These are phyloP conservation scores for Platanista minor DNA, from an alignment of 2,113 vertebrate species.

Conservation along the genomic window DNA sequence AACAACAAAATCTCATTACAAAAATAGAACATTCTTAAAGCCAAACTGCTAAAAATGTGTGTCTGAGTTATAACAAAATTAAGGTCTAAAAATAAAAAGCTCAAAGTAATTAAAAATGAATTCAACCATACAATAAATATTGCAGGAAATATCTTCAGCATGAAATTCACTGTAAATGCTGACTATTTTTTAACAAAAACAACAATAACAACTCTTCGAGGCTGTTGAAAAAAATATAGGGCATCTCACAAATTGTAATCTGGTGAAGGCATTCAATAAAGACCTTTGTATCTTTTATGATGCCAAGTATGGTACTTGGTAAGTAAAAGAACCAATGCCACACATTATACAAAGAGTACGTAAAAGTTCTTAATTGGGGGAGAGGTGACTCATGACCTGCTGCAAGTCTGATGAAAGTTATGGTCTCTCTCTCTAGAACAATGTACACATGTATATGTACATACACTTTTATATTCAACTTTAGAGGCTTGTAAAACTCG, in stretches of 20 bases:
- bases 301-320: neutral
- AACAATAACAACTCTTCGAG: neutral
- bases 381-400: neutral
- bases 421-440: neutral
- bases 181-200: neutral
- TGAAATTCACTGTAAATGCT: neutral
- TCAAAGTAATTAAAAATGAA: constrained; percentile 14
- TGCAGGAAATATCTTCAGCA: neutral
- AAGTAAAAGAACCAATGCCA: neutral
- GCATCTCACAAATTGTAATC: neutral
- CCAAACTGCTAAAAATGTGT: constrained; percentile 25
- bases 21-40: constrained; percentile 46
- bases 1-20: constrained; percentile 32
- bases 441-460: neutral
- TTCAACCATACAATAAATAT: neutral
- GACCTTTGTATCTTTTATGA: neutral
- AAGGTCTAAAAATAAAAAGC: neutral
- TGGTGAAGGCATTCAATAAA: neutral
- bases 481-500: neutral
- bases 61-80: neutral
- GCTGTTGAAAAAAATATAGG: neutral
- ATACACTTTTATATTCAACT: neutral
- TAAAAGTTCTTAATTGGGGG: neutral
- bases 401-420: neutral
- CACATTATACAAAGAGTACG: neutral